phyloP scores from a whole-genome alignment of 1,140 invertebrate species.

The Drosophila chauvacae region DNA sequence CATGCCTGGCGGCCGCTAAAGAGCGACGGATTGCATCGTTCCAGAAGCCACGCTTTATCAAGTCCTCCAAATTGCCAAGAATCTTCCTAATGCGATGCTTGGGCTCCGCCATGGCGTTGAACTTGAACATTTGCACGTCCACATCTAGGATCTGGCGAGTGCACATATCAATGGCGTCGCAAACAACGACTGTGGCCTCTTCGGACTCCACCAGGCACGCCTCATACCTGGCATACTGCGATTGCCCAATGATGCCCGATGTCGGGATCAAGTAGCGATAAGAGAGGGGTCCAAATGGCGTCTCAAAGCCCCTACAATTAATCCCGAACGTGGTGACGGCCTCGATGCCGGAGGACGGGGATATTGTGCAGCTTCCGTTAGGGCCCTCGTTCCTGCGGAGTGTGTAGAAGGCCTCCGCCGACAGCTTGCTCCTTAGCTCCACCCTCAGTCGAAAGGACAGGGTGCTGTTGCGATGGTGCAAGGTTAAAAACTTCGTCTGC shows the following conservation, averaged over 20 bases:
- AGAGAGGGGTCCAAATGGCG: slow-evolving; percentile 6
- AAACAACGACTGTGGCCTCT: background rate
- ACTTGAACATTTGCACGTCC: background rate
- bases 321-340: slow-evolving; percentile 14
- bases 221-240: background rate
- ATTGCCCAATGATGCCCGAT: slow-evolving; percentile 1
- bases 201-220: background rate
- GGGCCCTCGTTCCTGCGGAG: slow-evolving; percentile 24
- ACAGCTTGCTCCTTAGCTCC: background rate
- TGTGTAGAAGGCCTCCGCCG: background rate
- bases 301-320: slow-evolving; percentile 1
- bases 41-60: slow-evolving; percentile 20
- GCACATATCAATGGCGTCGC: slow-evolving; percentile 34
- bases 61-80: background rate
- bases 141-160: background rate
- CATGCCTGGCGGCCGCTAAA: background rate
- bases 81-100: background rate
- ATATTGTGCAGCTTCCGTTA: slow-evolving; percentile 6
- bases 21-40: background rate
- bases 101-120: background rate
- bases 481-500: background rate
- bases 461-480: background rate
- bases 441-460: slow-evolving; percentile 11
- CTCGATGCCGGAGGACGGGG: slow-evolving; percentile 2
- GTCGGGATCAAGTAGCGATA: background rate